phyloP scores from a whole-genome alignment of 2,113 vertebrate species.

The Oostethus manadensis region DNA sequence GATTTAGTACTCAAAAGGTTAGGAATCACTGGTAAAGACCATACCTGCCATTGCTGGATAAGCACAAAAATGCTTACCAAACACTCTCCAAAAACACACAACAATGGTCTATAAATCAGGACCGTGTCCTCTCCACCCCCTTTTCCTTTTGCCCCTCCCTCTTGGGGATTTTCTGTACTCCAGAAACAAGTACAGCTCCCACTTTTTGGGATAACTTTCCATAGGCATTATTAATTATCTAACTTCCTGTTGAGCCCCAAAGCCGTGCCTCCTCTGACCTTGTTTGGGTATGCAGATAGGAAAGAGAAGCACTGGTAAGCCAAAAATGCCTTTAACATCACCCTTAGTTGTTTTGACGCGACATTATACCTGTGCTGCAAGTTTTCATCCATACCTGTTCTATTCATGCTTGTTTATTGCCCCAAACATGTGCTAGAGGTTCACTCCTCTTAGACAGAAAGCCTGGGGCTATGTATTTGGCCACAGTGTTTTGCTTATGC shows the following conservation, averaged over 20 bases:
- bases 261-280: slow-evolving; percentile 37
- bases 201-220: slow-evolving; percentile 49
- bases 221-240: slow-evolving; percentile 54
- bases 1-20: slow-evolving; percentile 71
- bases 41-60: slow-evolving; percentile 72
- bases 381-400: slow-evolving; percentile 33
- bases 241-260: slow-evolving; percentile 35
- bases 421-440: slow-evolving; percentile 32
- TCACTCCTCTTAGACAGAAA: slow-evolving; percentile 28
- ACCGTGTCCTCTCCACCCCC: slow-evolving; percentile 54
- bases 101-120: slow-evolving; percentile 78
- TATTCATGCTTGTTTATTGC: slow-evolving; percentile 34
- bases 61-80: slow-evolving; percentile 71
- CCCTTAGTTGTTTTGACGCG: slow-evolving; percentile 31
- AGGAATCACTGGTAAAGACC: slow-evolving; percentile 66
- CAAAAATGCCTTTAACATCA: slow-evolving; percentile 37
- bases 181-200: slow-evolving; percentile 32
- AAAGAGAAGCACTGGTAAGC: slow-evolving; percentile 24
- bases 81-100: slow-evolving; percentile 67
- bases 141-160: slow-evolving; percentile 42
- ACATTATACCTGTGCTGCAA: slow-evolving; percentile 26
- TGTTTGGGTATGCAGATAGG: slow-evolving; percentile 25
- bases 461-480: slow-evolving; percentile 41
- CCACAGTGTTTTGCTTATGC: slow-evolving; percentile 59
- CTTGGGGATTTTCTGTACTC: slow-evolving; percentile 61